Evolutionary conservation across 2,888 invertebrate genomes (phyloP).

Genomic region (Ennomos fuscantarius): DNA sequence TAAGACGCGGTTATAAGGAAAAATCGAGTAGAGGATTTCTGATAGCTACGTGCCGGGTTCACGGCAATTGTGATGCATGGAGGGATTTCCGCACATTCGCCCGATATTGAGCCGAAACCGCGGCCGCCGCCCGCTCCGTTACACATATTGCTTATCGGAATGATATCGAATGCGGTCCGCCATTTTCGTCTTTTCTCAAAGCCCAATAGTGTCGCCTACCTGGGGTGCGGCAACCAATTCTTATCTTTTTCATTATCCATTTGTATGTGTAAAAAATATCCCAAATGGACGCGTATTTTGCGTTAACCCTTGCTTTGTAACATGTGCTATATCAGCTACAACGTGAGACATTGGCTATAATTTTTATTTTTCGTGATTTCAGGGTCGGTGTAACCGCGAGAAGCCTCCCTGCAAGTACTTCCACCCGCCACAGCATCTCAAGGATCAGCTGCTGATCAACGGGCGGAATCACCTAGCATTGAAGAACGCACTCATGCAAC

Average conservation of each 20-base stretch:
- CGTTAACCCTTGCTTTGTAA: conserved; percentile 13
- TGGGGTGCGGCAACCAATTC: conserved; percentile 41
- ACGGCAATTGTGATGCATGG: conserved; percentile 74
- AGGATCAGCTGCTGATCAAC: conserved; percentile 99
- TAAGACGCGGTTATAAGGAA: conserved; percentile 73
- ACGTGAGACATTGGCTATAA: conserved; percentile 21
- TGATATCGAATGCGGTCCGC: conserved; percentile 70
- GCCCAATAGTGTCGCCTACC: conserved; percentile 59
- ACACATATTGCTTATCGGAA: conserved; percentile 74
- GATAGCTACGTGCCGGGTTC: conserved; percentile 71
- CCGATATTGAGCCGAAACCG: conserved; percentile 66
- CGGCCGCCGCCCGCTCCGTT: conserved; percentile 56
- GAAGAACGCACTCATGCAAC: conserved; percentile 99
- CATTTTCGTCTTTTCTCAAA: conserved; percentile 64
- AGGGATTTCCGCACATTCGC: conserved; percentile 72
- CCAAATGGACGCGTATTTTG: conserved; percentile 14
- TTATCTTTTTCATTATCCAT: conserved; percentile 61
- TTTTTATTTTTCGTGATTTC: conserved; percentile 57
- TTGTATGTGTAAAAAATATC: conserved; percentile 38
- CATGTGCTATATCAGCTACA: conserved; percentile 9
- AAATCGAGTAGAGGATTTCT: conserved; percentile 71
- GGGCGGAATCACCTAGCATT: conserved; percentile 99
- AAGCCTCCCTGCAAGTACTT: conserved; percentile 99
- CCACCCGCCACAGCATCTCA: conserved; percentile 99
- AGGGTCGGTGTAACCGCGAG: conserved; percentile 99